Evolutionary conservation across 2,888 invertebrate species (phyloP).

Genomic region (Drosophila peninsularis): DNA sequence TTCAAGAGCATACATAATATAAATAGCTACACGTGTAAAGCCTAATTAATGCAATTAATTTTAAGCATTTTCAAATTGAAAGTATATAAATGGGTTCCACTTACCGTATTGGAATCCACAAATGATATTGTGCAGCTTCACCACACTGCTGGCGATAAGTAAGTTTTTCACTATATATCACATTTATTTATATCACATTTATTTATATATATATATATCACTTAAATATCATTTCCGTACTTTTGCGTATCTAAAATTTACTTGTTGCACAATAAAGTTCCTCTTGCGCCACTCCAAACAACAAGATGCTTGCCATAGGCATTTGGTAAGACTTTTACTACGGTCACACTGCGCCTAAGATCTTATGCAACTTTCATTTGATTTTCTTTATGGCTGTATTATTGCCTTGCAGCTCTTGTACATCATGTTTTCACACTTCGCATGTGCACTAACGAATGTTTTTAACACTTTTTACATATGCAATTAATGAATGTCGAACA

Average conservation of each 20-base stretch:
- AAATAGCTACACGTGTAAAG: slow-evolving; percentile 9
- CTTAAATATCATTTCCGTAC: too few relatives aligned
- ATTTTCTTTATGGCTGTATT: slow-evolving; percentile 4
- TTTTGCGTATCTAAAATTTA: not conserved
- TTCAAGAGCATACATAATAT: slow-evolving; percentile 1
- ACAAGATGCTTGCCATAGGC: not conserved
- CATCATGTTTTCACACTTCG: slow-evolving; percentile 12
- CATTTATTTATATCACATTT: not conserved
- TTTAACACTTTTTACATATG: slow-evolving; percentile 16
- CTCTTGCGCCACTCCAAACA: not conserved
- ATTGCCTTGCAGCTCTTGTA: slow-evolving; percentile 2
- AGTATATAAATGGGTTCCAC: not conserved
- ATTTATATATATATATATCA: not conserved
- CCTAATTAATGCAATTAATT: slow-evolving; percentile 10
- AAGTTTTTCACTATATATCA: too few relatives aligned
- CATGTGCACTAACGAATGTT: slow-evolving; percentile 13
- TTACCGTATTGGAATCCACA: not conserved
- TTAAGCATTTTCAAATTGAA: not conserved
- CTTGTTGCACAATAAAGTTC: too few relatives aligned
- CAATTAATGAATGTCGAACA: slow-evolving; percentile 26
- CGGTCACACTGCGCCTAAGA: slow-evolving; percentile 7
- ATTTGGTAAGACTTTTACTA: not conserved
- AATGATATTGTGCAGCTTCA: too few relatives aligned
- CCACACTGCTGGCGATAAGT: too few relatives aligned
- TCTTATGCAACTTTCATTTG: not conserved